A percentile compares a stretch with the other conserved stretches of the same genome.
phyloP scores from a whole-genome alignment of 2,113 vertebrate genomes.

The Xiphophorus couchianus region DNA sequence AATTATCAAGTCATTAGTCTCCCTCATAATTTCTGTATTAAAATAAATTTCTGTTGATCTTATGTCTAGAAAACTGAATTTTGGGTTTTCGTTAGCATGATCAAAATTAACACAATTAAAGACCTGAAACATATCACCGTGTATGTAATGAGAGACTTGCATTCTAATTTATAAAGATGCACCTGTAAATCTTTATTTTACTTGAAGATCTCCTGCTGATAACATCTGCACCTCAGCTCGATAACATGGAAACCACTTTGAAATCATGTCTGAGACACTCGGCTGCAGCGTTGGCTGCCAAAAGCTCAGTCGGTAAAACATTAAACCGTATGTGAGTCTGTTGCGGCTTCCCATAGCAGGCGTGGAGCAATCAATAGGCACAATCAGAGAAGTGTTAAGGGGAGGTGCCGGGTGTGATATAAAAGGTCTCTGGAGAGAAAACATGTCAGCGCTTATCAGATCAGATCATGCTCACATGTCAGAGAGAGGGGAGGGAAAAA shows the following conservation, averaged over 20 bases:
- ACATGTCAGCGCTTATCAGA: conserved; percentile 76
- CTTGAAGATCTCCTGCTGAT: background rate
- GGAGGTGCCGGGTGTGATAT: conserved; percentile 70
- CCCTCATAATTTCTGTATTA: background rate
- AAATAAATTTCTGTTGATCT: background rate
- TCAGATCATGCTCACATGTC: conserved; percentile 70
- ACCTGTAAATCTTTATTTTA: background rate
- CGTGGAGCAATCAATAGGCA: conserved; percentile 74
- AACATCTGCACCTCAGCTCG: background rate
- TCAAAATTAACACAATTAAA: background rate
- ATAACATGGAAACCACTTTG: background rate
- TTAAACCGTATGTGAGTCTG: conserved; percentile 60
- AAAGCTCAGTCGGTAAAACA: conserved; percentile 62
- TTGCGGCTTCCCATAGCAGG: conserved; percentile 54
- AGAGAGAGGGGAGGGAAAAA: conserved; percentile 25
- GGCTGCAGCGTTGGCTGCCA: conserved; percentile 44
- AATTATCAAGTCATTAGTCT: background rate
- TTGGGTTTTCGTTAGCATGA: background rate
- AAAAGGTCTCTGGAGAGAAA: conserved; percentile 74
- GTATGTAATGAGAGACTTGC: no score
- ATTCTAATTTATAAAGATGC: background rate
- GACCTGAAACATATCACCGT: background rate
- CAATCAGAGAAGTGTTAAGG: conserved; percentile 71
- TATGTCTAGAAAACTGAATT: background rate
- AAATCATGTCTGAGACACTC: background rate